Evolutionary conservation across 2,113 vertebrate species (phyloP).

Genomic region (Saguinus midas): DNA sequence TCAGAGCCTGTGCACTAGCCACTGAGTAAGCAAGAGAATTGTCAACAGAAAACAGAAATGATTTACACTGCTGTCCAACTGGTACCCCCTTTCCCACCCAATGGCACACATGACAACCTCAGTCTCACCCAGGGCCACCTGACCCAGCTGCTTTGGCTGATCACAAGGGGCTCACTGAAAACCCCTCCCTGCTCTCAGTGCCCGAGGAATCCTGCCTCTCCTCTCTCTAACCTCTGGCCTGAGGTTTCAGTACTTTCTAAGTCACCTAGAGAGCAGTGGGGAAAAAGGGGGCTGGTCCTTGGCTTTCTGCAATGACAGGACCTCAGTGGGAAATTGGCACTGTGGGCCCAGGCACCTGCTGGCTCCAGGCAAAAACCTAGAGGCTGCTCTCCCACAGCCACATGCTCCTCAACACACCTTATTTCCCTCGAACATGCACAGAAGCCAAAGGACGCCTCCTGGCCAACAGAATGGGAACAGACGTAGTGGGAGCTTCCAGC

Average conservation of each 20-base stretch:
- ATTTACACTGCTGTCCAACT: background rate
- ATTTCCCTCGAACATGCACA: too few relatives aligned
- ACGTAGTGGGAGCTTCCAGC: background rate
- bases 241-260: background rate
- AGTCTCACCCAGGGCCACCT: background rate
- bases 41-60: background rate
- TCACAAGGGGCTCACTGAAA: background rate
- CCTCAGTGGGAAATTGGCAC: rapidly evolving
- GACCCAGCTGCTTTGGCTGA: too few relatives aligned
- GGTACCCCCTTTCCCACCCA: background rate
- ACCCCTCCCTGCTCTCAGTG: background rate
- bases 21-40: background rate
- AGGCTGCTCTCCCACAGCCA: background rate
- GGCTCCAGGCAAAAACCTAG: background rate
- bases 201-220: too few relatives aligned
- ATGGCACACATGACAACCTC: rapidly evolving
- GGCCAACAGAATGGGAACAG: background rate
- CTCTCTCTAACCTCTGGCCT: too few relatives aligned
- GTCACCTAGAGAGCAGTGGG: background rate
- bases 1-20: background rate
- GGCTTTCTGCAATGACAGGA: background rate
- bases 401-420: background rate
- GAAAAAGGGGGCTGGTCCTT: too few relatives aligned
- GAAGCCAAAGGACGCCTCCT: background rate
- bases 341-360: background rate